Conservation (phyloP, 2,888 invertebrate genomes). For the Cephus spinipes region DNA sequence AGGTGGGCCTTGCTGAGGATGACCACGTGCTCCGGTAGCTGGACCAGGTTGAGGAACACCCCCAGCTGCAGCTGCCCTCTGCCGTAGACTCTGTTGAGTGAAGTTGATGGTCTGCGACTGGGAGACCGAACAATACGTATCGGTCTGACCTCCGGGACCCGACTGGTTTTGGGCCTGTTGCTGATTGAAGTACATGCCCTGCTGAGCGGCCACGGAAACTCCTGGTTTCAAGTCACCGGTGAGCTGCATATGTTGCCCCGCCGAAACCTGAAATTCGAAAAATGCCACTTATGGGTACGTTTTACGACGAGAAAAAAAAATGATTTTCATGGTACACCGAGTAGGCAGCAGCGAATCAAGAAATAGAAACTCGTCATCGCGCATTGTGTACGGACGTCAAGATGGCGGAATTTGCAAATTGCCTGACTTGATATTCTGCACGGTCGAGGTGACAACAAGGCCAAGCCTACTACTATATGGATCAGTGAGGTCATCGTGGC, state of each 20-base stretch:
- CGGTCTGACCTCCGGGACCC: constrained; percentile 66
- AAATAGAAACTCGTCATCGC: constrained; percentile 2
- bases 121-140: constrained; percentile 78
- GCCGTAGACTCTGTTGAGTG: constrained; percentile 78
- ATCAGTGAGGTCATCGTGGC: constrained; percentile 18
- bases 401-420: constrained; percentile 10
- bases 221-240: constrained; percentile 79
- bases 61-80: constrained; percentile 68
- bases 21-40: constrained; percentile 43
- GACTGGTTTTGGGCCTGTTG: constrained; percentile 55
- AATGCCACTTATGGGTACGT: not conserved
- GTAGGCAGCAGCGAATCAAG: constrained; percentile 5
- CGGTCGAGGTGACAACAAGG: constrained; percentile 21
- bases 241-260: constrained; percentile 87
- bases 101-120: constrained; percentile 90
- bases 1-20: constrained; percentile 60
- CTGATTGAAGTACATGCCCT: constrained; percentile 80
- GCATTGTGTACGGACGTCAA: constrained; percentile 1
- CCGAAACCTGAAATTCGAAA: constrained; percentile 76
- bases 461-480: constrained; percentile 15
- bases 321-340: no score
- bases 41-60: constrained; percentile 56
- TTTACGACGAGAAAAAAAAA: no score
- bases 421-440: constrained; percentile 21
- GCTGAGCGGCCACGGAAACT: constrained; percentile 86